These are phyloP conservation scores for Drosophila setosimentum DNA, from an alignment of 2,888 invertebrate species.

Conservation along the genomic window DNA sequence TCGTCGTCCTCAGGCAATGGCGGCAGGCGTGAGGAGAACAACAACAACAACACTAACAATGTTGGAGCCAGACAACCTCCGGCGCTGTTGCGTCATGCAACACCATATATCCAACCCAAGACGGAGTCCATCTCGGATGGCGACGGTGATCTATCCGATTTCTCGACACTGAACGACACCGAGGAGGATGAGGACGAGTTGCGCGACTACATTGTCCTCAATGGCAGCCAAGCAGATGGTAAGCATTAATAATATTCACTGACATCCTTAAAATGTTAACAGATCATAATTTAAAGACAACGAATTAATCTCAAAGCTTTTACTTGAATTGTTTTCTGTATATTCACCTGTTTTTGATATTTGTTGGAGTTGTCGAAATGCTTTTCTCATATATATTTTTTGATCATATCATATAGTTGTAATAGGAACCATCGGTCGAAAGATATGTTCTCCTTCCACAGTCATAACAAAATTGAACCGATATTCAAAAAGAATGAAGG, in stretches of 20 bases:
- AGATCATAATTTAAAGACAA: neutral
- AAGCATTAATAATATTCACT: constrained; percentile 15
- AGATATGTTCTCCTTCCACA: neutral
- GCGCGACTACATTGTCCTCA: constrained; percentile 72
- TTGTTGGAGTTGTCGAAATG: too few species aligned
- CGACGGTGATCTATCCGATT: constrained; percentile 86
- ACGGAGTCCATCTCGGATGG: constrained; percentile 83
- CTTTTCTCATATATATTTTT: neutral
- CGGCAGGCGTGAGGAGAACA: constrained; percentile 34
- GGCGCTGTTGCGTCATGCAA: constrained; percentile 56
- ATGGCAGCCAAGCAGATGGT: constrained; percentile 76
- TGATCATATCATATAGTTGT: neutral
- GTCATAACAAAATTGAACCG: neutral
- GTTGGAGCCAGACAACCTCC: constrained; percentile 32
- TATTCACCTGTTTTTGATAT: neutral
- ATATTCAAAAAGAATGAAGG: neutral
- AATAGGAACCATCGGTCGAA: neutral
- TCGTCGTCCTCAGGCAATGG: constrained; percentile 44
- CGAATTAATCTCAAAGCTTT: neutral
- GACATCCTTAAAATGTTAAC: neutral
- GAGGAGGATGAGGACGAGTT: constrained; percentile 89
- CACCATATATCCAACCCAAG: constrained; percentile 74
- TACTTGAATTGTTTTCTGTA: neutral
- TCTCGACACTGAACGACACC: constrained; percentile 90
- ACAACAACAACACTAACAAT: constrained; percentile 14